Evolutionary conservation across 2,888 invertebrate species (phyloP), one percentile per base, ranked within the genome.

Genomic region (Heteropelma amictum): DNA sequence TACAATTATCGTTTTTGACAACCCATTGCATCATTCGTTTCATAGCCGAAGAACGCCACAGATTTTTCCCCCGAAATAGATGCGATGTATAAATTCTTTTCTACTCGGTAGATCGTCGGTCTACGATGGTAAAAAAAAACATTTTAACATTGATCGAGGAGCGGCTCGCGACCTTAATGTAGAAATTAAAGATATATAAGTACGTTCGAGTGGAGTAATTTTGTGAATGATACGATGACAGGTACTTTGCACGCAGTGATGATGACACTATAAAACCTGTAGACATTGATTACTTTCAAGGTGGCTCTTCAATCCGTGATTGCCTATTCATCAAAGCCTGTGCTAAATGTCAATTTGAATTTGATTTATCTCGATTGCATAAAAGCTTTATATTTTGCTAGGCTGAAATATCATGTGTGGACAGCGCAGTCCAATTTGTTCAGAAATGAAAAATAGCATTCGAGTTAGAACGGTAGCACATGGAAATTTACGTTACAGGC

Each of bases 71-170:
- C 19, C 8, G 10, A 3, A 33, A n/a, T 10, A 28, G 35, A 23
- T 10, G 19, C 21, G 8, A 17, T 30, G 33, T 58, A 28, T 58
- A 12, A 17, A 58, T 58, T 58, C 17, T 26, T 42, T 42, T 40
- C 47, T 12, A 30, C 63, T 40, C 8, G 17, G 38, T 58, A 26
- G 61, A 58, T 61, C 51, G 35, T 14, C 42, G 30, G 23, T 26
- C 17, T 7, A 3, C 5, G 28, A 51, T 26, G 67, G 56, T 61
- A 49, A 19, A 38, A 61, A n/a, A n/a, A n/a, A n/a, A n/a, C n/a
- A 56, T 61, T 38, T 23, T 1, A 47, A 42, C 51, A 71, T 56
- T 67, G 75, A 68, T 72, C 23, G 61, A 71, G 56, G 56, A 63
- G 67, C 63, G 71, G 65, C 56, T 30, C 51, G 35, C 12, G 63